Evolutionary conservation across 2,888 invertebrate genomes (phyloP), one percentile per base, ranked within the genome.

Genomic region (Fragum sueziense): DNA sequence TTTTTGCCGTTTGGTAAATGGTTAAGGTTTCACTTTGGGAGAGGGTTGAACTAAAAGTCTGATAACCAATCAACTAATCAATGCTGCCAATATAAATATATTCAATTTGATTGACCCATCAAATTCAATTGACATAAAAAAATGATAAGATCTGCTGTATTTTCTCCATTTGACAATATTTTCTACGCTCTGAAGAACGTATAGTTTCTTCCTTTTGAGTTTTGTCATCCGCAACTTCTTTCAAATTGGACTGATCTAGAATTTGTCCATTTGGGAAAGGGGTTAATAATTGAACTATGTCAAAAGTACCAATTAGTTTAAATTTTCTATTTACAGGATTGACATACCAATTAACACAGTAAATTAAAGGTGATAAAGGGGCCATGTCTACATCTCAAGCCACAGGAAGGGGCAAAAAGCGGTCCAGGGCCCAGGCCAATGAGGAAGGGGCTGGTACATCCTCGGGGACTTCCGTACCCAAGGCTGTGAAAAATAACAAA

Each of bases 381-480:
- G 65, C 25, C 51, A 54, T 62, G 75, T 65, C 41, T 41, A 79
- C 81, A 27, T 57, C 82, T 37, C 54, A 71, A 37, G 73, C 71
- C 33, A 70, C 77, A 51, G 80, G 82, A 51, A 71, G 81, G 47
- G 84, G 84, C 11, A 84, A 84, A 72, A 84, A 84, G 65, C 77
- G 84, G 74, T 75, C 84, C 31, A 76, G 86, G 71, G 78, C 84
- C 25, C 81, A 83, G 41, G 83, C 81, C 0, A 80, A 79, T 70
- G 86, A 78, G 77, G 85, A 71, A 41, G 85, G 81, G 76, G 85
- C 76, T 20, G 85, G 82, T n/a, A 78, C 79, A 20, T 80, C 80
- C 11, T 47, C 47, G 17, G 47, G 67, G 11, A 51, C 74, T n/a
- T 37, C 76, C 17, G 73, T 82, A 11, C 76, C 84, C 14, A 85